Evolutionary conservation across 2,888 invertebrate genomes (phyloP).

Genomic region (Leucoptera coffeella): DNA sequence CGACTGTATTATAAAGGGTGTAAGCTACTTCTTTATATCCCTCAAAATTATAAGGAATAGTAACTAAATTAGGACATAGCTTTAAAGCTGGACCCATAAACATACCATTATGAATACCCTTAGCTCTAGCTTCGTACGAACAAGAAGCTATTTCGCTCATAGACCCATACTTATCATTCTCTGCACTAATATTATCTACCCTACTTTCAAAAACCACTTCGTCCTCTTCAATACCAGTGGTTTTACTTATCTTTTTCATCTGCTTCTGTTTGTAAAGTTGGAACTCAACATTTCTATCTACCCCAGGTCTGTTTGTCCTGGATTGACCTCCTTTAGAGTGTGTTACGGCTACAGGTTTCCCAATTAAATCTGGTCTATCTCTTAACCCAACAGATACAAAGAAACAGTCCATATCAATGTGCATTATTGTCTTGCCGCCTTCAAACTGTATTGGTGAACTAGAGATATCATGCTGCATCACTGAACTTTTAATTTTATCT

Average conservation of each 20-base stretch:
- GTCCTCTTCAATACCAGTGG: constrained; percentile 14
- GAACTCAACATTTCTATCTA: constrained; percentile 55
- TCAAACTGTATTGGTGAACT: constrained; percentile 19
- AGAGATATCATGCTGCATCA: constrained; percentile 8
- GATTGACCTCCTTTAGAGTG: constrained; percentile 63
- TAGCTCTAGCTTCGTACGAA: constrained; percentile 89
- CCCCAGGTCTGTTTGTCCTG: constrained; percentile 34
- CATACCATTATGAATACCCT: constrained; percentile 92
- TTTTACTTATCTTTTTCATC: constrained; percentile 30
- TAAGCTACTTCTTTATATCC: constrained; percentile 85
- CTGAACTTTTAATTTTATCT: constrained; percentile 30
- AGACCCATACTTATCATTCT: constrained; percentile 61
- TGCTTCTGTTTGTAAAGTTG: constrained; percentile 52
- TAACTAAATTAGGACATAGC: constrained; percentile 79
- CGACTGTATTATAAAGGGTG: constrained; percentile 75
- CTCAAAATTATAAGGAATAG: constrained; percentile 93
- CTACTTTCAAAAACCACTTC: constrained; percentile 14
- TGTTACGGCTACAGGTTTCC: constrained; percentile 81
- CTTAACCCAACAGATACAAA: constrained; percentile 93
- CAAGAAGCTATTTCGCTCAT: constrained; percentile 95
- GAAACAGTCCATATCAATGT: constrained; percentile 98
- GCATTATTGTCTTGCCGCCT: constrained; percentile 67
- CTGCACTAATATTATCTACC: constrained; percentile 32
- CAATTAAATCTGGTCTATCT: constrained; percentile 71
- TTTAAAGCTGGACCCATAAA: constrained; percentile 84